Evolutionary conservation across 1,140 invertebrate genomes (phyloP), one percentile per base, ranked within the genome.

Genomic region (Antheraea mylitta): DNA sequence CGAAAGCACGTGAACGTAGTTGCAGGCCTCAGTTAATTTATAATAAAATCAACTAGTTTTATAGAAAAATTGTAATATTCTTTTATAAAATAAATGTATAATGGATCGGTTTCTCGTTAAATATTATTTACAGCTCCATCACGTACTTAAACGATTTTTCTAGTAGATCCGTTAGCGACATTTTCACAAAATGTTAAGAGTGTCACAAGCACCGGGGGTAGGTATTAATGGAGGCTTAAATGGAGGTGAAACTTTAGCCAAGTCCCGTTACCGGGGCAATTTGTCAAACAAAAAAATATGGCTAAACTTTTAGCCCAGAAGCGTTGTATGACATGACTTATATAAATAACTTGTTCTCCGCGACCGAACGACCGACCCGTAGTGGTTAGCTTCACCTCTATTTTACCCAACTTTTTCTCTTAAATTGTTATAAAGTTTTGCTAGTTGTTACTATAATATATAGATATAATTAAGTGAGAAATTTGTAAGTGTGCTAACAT

Each of bases 311-410:
- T 78, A 82, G 78, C 67, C 77, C 77, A 79, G 82, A 75, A 86
- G 79, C 81, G 77, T 80, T 86, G 75, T 82, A 75, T 79, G 81
- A 83, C 82, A 83, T 72, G 80, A 83, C 78, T 81, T 87, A 79
- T 85, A 89, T 87, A 87, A 84, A 89, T 89, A 87, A 80, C 81
- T 76, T 73, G 69, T 68, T 66, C 67, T 73, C 66, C 62, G 48
- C 71, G 22, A 64, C 69, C 69, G 58, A 67, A 67, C 67, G 71
- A 73, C 71, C 68, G 72, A 72, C 68, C 45, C 45, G 16, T 13
- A 13, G 45, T 16, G 72, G 73, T 76, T 78, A 76, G 73, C 76
- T 75, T 73, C 67, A 79, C 63, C 73, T 74, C 74, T 73, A 71
- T 70, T 78, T 77, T 71, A 71, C 65, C 68, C 63, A 37, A 61